phyloP scores from a whole-genome alignment of 2,888 invertebrate genomes.

The Harpalus rubripes region DNA sequence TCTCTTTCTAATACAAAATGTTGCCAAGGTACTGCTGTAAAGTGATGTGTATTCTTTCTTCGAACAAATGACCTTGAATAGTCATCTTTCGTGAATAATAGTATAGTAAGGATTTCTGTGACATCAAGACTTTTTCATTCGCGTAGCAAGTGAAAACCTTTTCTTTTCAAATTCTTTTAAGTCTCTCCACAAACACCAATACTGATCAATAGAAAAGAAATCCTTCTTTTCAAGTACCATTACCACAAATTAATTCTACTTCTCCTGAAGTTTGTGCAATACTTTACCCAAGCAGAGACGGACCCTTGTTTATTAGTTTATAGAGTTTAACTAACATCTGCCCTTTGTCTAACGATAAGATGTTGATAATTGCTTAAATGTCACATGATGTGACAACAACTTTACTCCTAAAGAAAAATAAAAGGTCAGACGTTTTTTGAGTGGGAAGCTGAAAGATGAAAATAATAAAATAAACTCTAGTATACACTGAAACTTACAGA shows the following conservation, averaged over 20 bases:
- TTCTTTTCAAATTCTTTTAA: too few species aligned
- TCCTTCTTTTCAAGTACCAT: neutral
- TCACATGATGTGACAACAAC: neutral
- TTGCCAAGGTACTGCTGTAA: too few species aligned
- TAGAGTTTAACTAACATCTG: neutral
- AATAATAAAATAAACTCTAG: too few species aligned
- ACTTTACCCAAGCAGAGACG: neutral
- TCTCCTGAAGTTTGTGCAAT: neutral
- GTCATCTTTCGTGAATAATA: too few species aligned
- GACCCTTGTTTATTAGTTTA: neutral
- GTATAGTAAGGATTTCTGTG: too few species aligned
- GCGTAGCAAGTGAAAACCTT: too few species aligned
- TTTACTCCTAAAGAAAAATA: neutral
- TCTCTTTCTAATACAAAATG: too few species aligned
- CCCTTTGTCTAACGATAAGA: conserved; percentile 5
- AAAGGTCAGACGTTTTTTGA: neutral
- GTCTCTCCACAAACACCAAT: too few species aligned
- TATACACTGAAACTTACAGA: too few species aligned
- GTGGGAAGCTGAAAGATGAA: neutral
- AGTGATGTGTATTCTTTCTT: too few species aligned
- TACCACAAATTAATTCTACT: neutral
- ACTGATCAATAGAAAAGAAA: neutral
- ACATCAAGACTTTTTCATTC: too few species aligned
- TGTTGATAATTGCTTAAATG: neutral
- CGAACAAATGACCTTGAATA: too few species aligned